phyloP scores from a whole-genome alignment of 2,888 invertebrate species.

The Sclerodermus sp. region DNA sequence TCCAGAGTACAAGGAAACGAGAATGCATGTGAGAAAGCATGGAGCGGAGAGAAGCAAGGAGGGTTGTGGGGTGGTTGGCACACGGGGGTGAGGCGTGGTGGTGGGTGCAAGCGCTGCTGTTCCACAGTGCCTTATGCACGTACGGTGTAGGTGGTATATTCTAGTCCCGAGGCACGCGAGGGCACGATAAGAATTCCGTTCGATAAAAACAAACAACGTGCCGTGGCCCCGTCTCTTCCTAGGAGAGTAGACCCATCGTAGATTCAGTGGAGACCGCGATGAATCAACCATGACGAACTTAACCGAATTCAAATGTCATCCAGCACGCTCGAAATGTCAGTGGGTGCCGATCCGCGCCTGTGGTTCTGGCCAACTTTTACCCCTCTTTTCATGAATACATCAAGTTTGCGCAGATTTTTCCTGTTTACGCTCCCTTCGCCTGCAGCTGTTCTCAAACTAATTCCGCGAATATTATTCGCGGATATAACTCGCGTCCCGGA shows the following conservation, averaged over 20 bases:
- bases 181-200: slow-evolving; percentile 38
- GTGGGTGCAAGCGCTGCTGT: background rate
- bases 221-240: slow-evolving; percentile 9
- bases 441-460: too few relatives aligned
- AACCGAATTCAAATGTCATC: slow-evolving; percentile 26
- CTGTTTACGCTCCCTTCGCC: too few relatives aligned
- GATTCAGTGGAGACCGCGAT: slow-evolving; percentile 13
- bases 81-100: slow-evolving; percentile 7
- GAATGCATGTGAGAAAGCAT: background rate
- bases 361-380: too few relatives aligned
- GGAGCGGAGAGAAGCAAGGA: slow-evolving; percentile 4
- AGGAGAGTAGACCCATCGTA: slow-evolving; percentile 18
- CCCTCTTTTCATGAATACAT: too few relatives aligned
- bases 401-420: too few relatives aligned
- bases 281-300: slow-evolving; percentile 12
- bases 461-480: too few relatives aligned
- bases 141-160: slow-evolving; percentile 17
- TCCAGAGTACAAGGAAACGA: background rate
- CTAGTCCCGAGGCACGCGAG: slow-evolving; percentile 29
- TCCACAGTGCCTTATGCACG: slow-evolving; percentile 6
- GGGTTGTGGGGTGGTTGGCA: slow-evolving; percentile 3
- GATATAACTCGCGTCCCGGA: too few relatives aligned
- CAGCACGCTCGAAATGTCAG: slow-evolving; percentile 8
- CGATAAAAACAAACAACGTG: slow-evolving; percentile 40
- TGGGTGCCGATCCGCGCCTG: too few relatives aligned